These are phyloP conservation scores for Lepidothrix coronata DNA, from an alignment of 2,113 vertebrate species.

Conservation along the genomic window DNA sequence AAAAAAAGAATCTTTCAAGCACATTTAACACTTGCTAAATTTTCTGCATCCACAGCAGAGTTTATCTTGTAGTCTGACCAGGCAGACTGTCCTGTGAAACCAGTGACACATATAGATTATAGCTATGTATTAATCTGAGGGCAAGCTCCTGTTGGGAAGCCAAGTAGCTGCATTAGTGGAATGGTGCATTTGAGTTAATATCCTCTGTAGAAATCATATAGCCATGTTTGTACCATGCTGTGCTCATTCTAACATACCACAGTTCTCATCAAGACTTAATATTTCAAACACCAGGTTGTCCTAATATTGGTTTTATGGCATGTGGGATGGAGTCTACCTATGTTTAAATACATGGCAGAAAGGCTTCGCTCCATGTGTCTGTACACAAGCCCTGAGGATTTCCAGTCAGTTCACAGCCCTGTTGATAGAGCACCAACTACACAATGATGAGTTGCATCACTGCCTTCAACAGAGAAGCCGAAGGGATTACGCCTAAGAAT, in stretches of 20 bases:
- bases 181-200: conserved; percentile 13
- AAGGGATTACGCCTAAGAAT: neutral
- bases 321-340: neutral
- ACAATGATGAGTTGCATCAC: neutral
- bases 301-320: neutral
- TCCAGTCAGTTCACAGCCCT: neutral
- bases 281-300: neutral
- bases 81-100: neutral
- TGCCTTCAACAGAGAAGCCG: neutral
- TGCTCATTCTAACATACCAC: neutral
- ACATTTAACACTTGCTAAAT: neutral
- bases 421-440: neutral
- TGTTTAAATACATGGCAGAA: neutral
- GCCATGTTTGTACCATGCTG: neutral
- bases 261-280: conserved; percentile 8
- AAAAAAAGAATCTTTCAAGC: neutral
- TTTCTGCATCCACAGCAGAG: neutral
- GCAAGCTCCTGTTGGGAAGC: conserved; percentile 33
- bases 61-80: neutral
- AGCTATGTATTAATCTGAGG: conserved; percentile 35
- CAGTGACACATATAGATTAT: conserved; percentile 5
- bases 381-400: neutral
- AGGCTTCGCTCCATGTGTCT: neutral
- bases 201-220: neutral
- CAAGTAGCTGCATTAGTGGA: conserved; percentile 31